These are phyloP conservation scores for Physeter macrocephalus DNA, from an alignment of 2,113 vertebrate genomes.

Conservation along the genomic window DNA sequence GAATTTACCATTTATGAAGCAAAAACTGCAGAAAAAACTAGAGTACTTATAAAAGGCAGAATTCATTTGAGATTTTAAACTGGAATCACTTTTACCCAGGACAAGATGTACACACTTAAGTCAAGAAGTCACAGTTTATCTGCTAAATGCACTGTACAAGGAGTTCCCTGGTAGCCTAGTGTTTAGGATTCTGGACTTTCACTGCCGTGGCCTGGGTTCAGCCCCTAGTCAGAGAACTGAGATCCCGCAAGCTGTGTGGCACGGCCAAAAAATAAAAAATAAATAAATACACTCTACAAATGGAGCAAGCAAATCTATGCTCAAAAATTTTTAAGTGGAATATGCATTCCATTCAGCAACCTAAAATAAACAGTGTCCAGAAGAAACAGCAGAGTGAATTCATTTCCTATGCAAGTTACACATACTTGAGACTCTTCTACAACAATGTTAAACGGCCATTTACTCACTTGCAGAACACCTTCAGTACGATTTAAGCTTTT, in stretches of 20 bases:
- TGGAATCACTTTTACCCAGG: background rate
- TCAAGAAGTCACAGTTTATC: background rate
- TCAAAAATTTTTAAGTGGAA: background rate
- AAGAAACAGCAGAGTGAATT: constrained; percentile 14
- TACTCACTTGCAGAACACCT: background rate
- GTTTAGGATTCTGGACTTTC: background rate
- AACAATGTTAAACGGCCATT: background rate
- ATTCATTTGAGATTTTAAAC: background rate
- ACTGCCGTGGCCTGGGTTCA: background rate
- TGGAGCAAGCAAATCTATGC: background rate
- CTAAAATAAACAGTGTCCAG: background rate
- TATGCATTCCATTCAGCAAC: background rate
- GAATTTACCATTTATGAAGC: background rate
- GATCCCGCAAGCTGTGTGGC: background rate
- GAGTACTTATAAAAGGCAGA: background rate
- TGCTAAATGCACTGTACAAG: background rate
- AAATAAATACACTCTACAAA: background rate
- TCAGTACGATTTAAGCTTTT: background rate
- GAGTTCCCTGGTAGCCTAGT: too few relatives aligned
- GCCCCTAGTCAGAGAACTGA: background rate
- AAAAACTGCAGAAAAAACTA: background rate
- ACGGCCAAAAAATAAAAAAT: background rate
- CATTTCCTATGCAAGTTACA: background rate
- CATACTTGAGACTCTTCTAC: background rate
- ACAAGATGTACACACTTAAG: background rate